A percentile compares a stretch with the other conserved stretches of the same genome.
Conservation (phyloP, 2,797 vertebrate species). For the Trachops cirrhosus region DNA sequence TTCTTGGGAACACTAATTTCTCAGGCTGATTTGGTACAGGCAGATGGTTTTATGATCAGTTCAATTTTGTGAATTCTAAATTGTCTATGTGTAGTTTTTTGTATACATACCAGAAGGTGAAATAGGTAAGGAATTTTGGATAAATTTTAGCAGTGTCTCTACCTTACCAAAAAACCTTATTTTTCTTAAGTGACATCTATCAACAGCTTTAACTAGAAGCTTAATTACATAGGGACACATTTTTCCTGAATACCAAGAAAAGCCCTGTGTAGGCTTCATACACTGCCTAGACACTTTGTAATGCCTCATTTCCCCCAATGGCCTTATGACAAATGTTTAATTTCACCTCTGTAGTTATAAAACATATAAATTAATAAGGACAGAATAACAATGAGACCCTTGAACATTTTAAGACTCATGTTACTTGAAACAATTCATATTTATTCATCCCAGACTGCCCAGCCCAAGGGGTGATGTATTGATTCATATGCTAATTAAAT, state of each 20-base stretch:
- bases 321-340: not conserved
- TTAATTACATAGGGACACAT: not conserved
- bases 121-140: not conserved
- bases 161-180: not conserved
- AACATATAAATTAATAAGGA: not conserved
- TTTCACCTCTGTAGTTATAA: not conserved
- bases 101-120: not conserved
- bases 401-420: not conserved
- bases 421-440: constrained; percentile 1
- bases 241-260: not conserved
- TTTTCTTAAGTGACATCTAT: not conserved
- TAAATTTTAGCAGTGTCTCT: not conserved
- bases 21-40: not conserved
- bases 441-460: constrained; percentile 37
- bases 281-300: not conserved
- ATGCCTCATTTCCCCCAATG: not conserved
- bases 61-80: not conserved
- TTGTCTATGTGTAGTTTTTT: not conserved
- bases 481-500: constrained; percentile 57
- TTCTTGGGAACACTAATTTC: not conserved
- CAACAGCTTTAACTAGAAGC: not conserved
- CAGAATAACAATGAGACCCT: not conserved
- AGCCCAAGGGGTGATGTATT: not conserved
- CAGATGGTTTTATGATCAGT: not conserved
- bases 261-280: not conserved